Percentiles rank a stretch among this genome's conserved stretches.
Conservation (phyloP, 2,888 invertebrate species). For the Mythimna loreyi region DNA sequence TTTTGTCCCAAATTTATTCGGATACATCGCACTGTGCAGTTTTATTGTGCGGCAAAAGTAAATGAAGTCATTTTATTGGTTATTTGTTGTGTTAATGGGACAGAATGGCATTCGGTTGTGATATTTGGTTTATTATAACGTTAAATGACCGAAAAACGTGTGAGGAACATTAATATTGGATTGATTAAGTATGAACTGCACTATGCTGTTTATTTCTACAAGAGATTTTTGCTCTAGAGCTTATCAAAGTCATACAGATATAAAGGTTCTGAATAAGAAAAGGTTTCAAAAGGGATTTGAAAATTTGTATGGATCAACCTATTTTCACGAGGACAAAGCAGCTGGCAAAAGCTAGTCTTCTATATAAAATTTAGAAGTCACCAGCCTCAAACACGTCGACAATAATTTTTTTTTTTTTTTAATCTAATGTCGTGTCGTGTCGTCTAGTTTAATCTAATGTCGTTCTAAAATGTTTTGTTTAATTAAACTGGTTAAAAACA, state of each 20-base stretch:
- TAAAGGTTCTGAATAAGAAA: no score
- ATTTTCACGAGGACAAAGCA: no score
- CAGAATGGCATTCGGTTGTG: slow-evolving; percentile 50
- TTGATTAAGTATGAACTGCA: background rate
- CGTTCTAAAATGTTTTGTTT: no score
- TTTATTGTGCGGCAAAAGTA: slow-evolving; percentile 81
- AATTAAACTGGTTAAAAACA: background rate
- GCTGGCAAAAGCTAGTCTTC: no score
- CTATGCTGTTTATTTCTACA: background rate
- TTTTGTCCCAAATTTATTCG: slow-evolving; percentile 76
- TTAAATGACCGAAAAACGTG: slow-evolving; percentile 37
- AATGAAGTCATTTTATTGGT: slow-evolving; percentile 76
- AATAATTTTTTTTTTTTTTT: no score
- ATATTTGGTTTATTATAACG: slow-evolving; percentile 50
- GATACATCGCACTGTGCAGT: slow-evolving; percentile 70
- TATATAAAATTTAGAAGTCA: no score
- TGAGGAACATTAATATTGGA: background rate
- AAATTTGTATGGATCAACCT: no score
- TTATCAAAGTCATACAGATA: background rate
- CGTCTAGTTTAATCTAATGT: no score
- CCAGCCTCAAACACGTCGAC: no score
- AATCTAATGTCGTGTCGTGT: no score
- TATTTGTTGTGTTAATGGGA: slow-evolving; percentile 62
- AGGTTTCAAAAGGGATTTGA: no score
- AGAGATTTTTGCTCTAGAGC: background rate